Evolutionary conservation across 2,113 vertebrate species (phyloP).

Genomic region (Gambusia holbrooki): DNA sequence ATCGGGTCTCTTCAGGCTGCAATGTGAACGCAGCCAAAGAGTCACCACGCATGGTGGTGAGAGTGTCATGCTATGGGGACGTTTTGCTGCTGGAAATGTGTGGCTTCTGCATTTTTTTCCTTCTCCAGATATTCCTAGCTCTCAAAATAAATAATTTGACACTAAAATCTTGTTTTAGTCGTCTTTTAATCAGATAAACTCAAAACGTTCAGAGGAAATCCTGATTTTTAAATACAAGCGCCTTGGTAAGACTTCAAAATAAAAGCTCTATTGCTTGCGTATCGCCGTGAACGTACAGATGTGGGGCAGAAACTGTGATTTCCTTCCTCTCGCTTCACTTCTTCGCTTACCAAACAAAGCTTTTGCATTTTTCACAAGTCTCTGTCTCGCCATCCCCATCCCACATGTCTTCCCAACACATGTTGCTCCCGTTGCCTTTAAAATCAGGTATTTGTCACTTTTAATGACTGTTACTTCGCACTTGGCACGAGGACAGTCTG

Average conservation of each 20-base stretch:
- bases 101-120: not conserved
- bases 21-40: too few relatives aligned
- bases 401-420: conserved; percentile 60
- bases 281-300: conserved; percentile 14
- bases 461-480: conserved; percentile 78
- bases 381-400: conserved; percentile 51
- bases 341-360: conserved; percentile 56
- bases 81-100: not conserved
- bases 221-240: not conserved
- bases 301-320: conserved; percentile 14
- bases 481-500: conserved; percentile 70
- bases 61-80: not conserved
- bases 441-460: conserved; percentile 80
- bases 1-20: too few relatives aligned
- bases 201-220: not conserved
- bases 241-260: not conserved
- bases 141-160: not conserved
- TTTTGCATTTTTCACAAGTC: conserved; percentile 51
- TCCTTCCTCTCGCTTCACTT: conserved; percentile 29
- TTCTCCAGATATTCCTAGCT: not conserved
- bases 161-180: not conserved
- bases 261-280: not conserved
- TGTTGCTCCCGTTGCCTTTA: conserved; percentile 68
- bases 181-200: too few relatives aligned
- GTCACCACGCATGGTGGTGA: not conserved